Evolutionary conservation across 2,888 invertebrate species (phyloP).

Genomic region (Unio delphinus): DNA sequence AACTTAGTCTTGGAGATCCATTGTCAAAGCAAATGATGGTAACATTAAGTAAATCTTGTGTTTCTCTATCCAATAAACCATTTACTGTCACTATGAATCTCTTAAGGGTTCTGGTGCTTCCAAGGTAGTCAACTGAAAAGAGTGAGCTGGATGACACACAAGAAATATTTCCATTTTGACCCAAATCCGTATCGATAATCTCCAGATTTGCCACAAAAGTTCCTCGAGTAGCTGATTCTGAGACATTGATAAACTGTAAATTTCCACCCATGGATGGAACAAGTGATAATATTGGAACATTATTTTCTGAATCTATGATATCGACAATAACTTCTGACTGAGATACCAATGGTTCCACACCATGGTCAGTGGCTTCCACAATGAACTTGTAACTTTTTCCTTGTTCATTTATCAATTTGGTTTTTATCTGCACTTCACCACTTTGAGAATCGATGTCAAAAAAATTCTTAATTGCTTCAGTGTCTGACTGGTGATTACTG

Average conservation of each 20-base stretch:
- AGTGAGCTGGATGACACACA: conserved; percentile 37
- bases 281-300: conserved; percentile 34
- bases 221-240: conserved; percentile 50
- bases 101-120: conserved; percentile 22
- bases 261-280: conserved; percentile 28
- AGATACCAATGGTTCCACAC: conserved; percentile 29
- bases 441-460: conserved; percentile 19
- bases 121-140: conserved; percentile 33
- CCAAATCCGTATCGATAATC: conserved; percentile 87
- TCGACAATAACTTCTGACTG: conserved; percentile 36
- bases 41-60: conserved; percentile 42
- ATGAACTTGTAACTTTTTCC: conserved; percentile 32
- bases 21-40: conserved; percentile 77
- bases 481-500: conserved; percentile 17
- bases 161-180: conserved; percentile 85
- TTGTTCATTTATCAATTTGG: conserved; percentile 18
- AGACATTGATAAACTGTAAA: conserved; percentile 37
- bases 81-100: conserved; percentile 72
- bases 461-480: conserved; percentile 11
- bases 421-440: conserved; percentile 21
- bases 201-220: conserved; percentile 81
- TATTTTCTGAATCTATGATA: conserved; percentile 42
- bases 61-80: conserved; percentile 55
- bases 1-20: conserved; percentile 40
- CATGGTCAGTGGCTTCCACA: conserved; percentile 41